These are phyloP conservation scores for Opisthocomus hoazin DNA, from an alignment of 2,113 vertebrate species.

Conservation along the genomic window DNA sequence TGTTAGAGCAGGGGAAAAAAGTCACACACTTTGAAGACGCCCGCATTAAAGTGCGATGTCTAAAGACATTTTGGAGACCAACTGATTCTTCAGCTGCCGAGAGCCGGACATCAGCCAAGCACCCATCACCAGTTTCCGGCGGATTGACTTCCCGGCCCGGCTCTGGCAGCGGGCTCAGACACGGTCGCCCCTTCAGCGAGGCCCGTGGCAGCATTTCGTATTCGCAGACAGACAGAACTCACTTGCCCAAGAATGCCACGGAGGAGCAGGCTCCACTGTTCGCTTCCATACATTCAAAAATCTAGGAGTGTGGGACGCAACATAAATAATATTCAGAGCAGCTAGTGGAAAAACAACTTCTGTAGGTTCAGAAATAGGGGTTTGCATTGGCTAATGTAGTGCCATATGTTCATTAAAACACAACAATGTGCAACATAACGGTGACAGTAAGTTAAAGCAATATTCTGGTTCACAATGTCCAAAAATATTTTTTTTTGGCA, in stretches of 20 bases:
- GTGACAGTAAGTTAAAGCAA: constrained; percentile 68
- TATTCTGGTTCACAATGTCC: constrained; percentile 62
- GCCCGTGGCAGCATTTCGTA: rapidly evolving
- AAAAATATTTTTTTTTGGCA: constrained; percentile 69
- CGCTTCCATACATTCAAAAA: neutral
- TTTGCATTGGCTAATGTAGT: constrained; percentile 55
- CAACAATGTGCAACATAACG: constrained; percentile 41
- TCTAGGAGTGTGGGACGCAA: neutral
- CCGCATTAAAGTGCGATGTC: neutral
- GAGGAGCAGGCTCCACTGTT: neutral
- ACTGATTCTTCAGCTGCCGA: neutral
- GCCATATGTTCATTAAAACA: constrained; percentile 71
- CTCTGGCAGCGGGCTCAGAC: neutral
- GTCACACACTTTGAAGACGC: neutral
- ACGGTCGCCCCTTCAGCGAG: neutral
- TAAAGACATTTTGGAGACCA: neutral
- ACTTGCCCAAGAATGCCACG: neutral
- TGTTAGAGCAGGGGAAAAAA: neutral
- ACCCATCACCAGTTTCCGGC: rapidly evolving
- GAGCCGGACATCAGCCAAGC: neutral
- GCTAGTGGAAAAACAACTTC: constrained; percentile 2
- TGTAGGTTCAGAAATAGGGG: constrained; percentile 38
- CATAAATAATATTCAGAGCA: neutral
- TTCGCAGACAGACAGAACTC: neutral
- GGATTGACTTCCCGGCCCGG: neutral